Evolutionary conservation across 2,113 vertebrate species (phyloP), one percentile per base, ranked within the genome.

Genomic region (Myodes glareolus): DNA sequence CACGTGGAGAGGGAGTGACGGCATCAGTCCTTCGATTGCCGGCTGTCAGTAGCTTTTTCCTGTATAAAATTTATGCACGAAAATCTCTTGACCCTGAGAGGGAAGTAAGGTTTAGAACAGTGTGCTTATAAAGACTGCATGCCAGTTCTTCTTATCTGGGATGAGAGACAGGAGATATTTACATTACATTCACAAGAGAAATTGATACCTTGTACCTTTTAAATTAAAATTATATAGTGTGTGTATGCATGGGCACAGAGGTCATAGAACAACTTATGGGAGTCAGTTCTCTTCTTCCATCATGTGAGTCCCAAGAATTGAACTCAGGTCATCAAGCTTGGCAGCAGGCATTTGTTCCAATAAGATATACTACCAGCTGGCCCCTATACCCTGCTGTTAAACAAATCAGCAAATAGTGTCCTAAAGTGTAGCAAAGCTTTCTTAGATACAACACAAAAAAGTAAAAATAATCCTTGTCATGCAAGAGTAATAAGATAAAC

Each of bases 371-470:
- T 85, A n/a, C 14, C 58, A 31, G 58, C 14, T 45, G 14, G 27
- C 27, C 23, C 55, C 27, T 42, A 85, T 45, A 19, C 16, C 27
- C 23, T 75, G 23, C 33, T 76, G 65, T 86, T 47, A 86, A 72
- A 36, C 33, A 52, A n/a, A 39, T 86, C 75, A 86, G 25, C 10
- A 75, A 36, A 73, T 36, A 76, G 27, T 92, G 61, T 13, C 33
- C 58, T 75, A 67, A 33, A 42, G 12, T 88, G 12, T 72, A 39
- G 52, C 25, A 88, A 77, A 95, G 55, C 72, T 75, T 92, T 50
- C 42, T 91, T 95, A 87, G 86, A 82, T 72, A 72, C 36, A 87
- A 70, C 80, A 93, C 33, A 90, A 92, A 86, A 75, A 77, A 87
- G 27, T 21, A 94, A 80, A 52, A 45, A 90, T 4, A 88, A 92